Evolutionary conservation across 2,113 vertebrate species (phyloP), one percentile per base, ranked within the genome.

Genomic region (Tichodroma muraria): DNA sequence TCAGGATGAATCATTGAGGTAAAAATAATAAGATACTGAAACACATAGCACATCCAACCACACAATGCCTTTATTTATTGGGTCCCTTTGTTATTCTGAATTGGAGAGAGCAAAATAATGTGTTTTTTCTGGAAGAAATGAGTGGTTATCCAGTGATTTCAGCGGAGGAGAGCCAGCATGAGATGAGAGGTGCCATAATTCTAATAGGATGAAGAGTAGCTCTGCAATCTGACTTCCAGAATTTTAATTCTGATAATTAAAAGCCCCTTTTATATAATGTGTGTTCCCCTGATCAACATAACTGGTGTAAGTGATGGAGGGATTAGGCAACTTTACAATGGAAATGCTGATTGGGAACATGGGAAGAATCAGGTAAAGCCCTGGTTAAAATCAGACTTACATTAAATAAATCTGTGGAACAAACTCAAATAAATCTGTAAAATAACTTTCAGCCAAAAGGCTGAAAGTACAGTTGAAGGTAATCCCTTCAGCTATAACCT

Each of bases 281-380:
- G 11, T 30, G 31, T 63, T 84, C 49, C 14, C 47, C 63, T 28
- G 35, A 23, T n/a, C 30, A 63, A 37, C 33, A 10, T 0, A 0
- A 71, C 21, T 1, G 2, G 42, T 0, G 2, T 24, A 37, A 66
- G 54, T 12, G 33, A 70, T 24, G 54, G 45, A 64, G 69, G 45
- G 17, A 54, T 18, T 37, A 17, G 33, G 23, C 65, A 85, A 31
- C 1, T 2, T 52, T 0, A 0, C 20, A 33, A 8, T 50, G 33
- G 25, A 73, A 21, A 9, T 18, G 25, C 42, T 0, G 0, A 28
- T n/a, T 6, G 16, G 24, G n/a, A 76, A 22, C 16, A 30, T 0
- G 0, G 7, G 7, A n/a, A 69, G 45, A 60, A 23, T 45, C 53
- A 80, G 68, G 27, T 20, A 44, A 30, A 80, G 2, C 35, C 76